Percentiles rank a stretch among this genome's conserved stretches.
Evolutionary conservation across 2,797 vertebrate genomes (phyloP).

Genomic region (Manis crassicaudata): DNA sequence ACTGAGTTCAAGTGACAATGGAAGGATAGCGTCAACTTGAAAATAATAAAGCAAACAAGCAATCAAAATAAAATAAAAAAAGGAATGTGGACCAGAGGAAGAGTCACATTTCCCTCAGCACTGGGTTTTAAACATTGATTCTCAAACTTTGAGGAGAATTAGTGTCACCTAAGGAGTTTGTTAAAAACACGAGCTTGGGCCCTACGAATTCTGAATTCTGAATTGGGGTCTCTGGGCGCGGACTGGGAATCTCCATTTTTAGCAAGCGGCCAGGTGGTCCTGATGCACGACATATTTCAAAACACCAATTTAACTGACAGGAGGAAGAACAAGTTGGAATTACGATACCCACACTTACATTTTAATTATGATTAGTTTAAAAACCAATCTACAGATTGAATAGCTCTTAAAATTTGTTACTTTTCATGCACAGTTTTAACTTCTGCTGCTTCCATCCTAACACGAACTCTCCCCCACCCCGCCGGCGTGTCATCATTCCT

Average conservation of each 20-base stretch:
- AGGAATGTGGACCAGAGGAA: neutral
- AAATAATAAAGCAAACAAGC: slow-evolving; percentile 1
- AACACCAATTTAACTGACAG: neutral
- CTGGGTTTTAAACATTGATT: neutral
- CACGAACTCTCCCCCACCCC: neutral
- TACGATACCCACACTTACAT: neutral
- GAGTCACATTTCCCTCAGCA: neutral
- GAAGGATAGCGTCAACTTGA: neutral
- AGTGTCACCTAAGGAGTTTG: neutral
- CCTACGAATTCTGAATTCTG: neutral
- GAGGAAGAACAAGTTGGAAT: neutral
- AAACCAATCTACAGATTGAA: neutral
- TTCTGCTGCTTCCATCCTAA: neutral
- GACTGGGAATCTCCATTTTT: neutral
- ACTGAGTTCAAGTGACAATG: neutral
- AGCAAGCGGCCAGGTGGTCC: neutral
- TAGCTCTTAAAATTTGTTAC: neutral
- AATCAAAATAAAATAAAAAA: neutral
- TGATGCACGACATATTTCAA: neutral
- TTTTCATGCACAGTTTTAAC: slow-evolving; percentile 5
- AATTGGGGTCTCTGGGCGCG: neutral
- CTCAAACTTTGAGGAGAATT: neutral
- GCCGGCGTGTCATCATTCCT: neutral
- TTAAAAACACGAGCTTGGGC: neutral
- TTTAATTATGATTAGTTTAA: neutral